Evolutionary conservation across 2,888 invertebrate genomes (phyloP).

Genomic region (Anagyrus pseudococci): DNA sequence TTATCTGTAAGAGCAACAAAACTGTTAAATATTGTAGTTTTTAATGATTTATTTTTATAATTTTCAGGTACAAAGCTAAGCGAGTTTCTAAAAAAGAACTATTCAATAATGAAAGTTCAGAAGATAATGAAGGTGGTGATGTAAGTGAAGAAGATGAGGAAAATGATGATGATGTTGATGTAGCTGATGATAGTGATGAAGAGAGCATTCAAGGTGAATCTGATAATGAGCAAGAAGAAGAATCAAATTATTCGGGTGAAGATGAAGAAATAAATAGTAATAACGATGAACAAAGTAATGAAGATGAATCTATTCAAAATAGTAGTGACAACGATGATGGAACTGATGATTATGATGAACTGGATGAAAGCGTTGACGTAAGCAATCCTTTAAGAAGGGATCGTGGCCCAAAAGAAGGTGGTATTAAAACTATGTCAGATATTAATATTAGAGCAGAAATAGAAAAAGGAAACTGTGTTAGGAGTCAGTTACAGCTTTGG

Average conservation of each 20-base stretch:
- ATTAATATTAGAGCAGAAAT: conserved; percentile 66
- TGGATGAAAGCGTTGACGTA: conserved; percentile 48
- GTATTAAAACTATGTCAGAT: conserved; percentile 68
- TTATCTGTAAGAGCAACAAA: neutral
- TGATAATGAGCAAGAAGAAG: conserved; percentile 33
- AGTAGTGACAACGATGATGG: conserved; percentile 37
- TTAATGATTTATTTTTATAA: conserved; percentile 13
- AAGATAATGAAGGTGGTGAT: conserved; percentile 46
- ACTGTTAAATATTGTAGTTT: conserved; percentile 3
- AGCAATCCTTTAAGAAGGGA: conserved; percentile 62
- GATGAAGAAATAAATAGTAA: conserved; percentile 46
- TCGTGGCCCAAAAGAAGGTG: conserved; percentile 46
- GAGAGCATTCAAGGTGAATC: conserved; percentile 38
- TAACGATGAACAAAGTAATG: conserved; percentile 43
- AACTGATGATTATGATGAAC: conserved; percentile 49
- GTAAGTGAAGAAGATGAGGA: conserved; percentile 52
- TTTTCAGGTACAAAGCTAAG: conserved; percentile 72
- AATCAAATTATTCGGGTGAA: conserved; percentile 29
- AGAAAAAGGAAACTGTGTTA: conserved; percentile 73
- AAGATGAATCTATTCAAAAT: conserved; percentile 40
- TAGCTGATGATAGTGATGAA: conserved; percentile 41
- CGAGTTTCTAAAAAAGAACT: conserved; percentile 69
- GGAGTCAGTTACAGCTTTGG: conserved; percentile 79
- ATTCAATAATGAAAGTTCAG: conserved; percentile 41
- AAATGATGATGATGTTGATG: conserved; percentile 41